These are phyloP conservation scores for Dendrolimus punctatus DNA, from an alignment of 1,140 invertebrate genomes.

Conservation along the genomic window DNA sequence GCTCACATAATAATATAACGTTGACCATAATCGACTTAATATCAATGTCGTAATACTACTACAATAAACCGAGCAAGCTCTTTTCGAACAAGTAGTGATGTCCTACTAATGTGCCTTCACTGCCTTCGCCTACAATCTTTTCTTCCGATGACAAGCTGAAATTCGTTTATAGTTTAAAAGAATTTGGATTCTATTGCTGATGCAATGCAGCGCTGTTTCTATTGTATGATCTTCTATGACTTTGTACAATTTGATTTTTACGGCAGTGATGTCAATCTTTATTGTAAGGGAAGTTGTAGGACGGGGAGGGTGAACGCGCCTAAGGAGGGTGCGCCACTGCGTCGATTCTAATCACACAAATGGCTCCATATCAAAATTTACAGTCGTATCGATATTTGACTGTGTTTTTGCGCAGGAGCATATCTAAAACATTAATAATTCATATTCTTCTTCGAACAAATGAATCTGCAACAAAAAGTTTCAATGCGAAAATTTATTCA, in stretches of 20 bases:
- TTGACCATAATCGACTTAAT: slow-evolving; percentile 57
- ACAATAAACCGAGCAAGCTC: slow-evolving; percentile 56
- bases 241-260: slow-evolving; percentile 63
- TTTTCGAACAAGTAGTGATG: slow-evolving; percentile 63
- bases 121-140: slow-evolving; percentile 67
- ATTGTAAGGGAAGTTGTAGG: slow-evolving; percentile 64
- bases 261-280: slow-evolving; percentile 66
- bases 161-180: slow-evolving; percentile 15
- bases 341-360: slow-evolving; percentile 71
- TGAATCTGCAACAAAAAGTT: too few species aligned
- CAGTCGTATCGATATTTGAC: slow-evolving; percentile 61
- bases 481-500: not conserved
- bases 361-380: slow-evolving; percentile 69
- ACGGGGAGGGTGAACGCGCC: slow-evolving; percentile 38
- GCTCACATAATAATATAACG: slow-evolving; percentile 61
- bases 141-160: slow-evolving; percentile 65
- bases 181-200: slow-evolving; percentile 31
- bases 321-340: slow-evolving; percentile 55
- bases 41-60: slow-evolving; percentile 37
- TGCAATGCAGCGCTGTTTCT: slow-evolving; percentile 34
- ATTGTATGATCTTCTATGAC: slow-evolving; percentile 26
- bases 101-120: slow-evolving; percentile 66
- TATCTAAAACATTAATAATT: too few species aligned
- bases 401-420: slow-evolving; percentile 51
- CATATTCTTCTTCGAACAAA: too few species aligned